Evolutionary conservation across 2,797 vertebrate genomes (phyloP).

Genomic region (Myotis myotis): DNA sequence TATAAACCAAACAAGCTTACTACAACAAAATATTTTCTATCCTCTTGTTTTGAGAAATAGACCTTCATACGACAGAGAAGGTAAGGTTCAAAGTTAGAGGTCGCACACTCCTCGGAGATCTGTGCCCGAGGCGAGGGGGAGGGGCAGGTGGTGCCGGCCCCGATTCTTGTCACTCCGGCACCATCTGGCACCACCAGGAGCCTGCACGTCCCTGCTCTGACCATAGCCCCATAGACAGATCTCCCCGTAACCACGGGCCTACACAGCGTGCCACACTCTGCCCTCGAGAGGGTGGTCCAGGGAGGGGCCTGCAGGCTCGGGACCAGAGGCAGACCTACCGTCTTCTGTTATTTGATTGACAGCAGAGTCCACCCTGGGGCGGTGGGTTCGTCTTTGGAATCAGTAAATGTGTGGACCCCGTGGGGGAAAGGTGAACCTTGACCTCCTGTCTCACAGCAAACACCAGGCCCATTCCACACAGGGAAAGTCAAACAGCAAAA

Average conservation of each 20-base stretch:
- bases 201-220: background rate
- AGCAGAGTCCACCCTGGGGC: rapidly evolving
- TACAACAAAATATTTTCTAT: background rate
- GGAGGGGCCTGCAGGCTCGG: background rate
- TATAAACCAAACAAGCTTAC: background rate
- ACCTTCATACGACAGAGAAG: background rate
- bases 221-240: background rate
- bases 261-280: rapidly evolving
- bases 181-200: background rate
- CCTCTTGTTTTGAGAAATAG: background rate
- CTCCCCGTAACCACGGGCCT: background rate
- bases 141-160: background rate
- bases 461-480: background rate
- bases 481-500: too few relatives aligned
- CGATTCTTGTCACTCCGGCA: background rate
- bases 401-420: rapidly evolving
- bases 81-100: background rate
- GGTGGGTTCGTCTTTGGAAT: rapidly evolving
- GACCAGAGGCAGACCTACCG: background rate
- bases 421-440: rapidly evolving
- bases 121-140: background rate
- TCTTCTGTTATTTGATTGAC: rapidly evolving
- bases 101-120: background rate
- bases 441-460: background rate
- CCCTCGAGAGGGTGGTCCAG: background rate